Evolutionary conservation across 2,888 invertebrate species (phyloP).

Genomic region (Diaprepes abbreviatus): DNA sequence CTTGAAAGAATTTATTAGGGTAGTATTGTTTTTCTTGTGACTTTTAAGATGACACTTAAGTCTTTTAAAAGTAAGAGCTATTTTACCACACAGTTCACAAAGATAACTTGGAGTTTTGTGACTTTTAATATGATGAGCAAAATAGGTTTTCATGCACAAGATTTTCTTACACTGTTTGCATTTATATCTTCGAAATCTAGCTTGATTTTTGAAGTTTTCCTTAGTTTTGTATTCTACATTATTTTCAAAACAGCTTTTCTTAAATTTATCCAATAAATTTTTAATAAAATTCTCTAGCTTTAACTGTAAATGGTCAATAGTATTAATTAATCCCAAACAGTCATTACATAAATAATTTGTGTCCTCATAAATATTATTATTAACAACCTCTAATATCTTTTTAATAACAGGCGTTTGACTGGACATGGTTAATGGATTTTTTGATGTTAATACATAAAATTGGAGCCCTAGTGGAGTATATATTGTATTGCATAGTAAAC

Average conservation of each 20-base stretch:
- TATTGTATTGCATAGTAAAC: constrained; percentile 63
- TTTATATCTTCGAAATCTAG: constrained; percentile 51
- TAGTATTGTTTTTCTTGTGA: constrained; percentile 15
- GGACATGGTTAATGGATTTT: constrained; percentile 64
- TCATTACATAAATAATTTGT: constrained; percentile 63
- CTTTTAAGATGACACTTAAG: constrained; percentile 48
- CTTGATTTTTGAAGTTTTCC: constrained; percentile 21
- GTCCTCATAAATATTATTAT: constrained; percentile 51
- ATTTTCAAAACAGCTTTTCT: constrained; percentile 57
- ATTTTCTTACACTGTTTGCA: constrained; percentile 63
- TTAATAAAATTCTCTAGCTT: constrained; percentile 61
- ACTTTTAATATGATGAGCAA: constrained; percentile 57
- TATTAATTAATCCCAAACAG: constrained; percentile 65
- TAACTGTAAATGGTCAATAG: constrained; percentile 65
- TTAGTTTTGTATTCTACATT: constrained; percentile 35
- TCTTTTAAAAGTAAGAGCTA: constrained; percentile 52
- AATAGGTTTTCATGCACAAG: constrained; percentile 58
- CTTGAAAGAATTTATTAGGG: constrained; percentile 54
- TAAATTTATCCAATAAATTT: constrained; percentile 61
- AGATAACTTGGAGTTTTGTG: constrained; percentile 60
- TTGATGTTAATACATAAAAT: constrained; percentile 63
- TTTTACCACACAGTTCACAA: constrained; percentile 63
- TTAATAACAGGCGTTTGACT: constrained; percentile 63
- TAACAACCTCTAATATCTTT: constrained; percentile 60
- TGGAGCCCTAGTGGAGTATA: constrained; percentile 62